Evolutionary conservation across 2,797 vertebrate genomes (phyloP), one percentile per base, ranked within the genome.

Genomic region (Yasuhikotakia modesta): DNA sequence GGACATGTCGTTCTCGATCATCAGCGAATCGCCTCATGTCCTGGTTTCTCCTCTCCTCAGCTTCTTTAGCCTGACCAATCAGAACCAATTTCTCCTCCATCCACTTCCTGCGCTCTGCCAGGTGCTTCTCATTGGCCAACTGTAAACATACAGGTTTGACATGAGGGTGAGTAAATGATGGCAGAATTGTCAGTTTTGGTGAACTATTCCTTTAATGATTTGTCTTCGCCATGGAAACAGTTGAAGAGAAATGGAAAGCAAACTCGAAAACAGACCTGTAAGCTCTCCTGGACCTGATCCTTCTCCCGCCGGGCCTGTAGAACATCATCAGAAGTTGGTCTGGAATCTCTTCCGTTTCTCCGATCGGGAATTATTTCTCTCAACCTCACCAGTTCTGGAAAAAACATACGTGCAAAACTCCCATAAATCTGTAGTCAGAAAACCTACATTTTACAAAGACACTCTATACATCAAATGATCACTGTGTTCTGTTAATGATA

Each of bases 11-110:
- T 14, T 93, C 90, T 21, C 92, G 50, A 83, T 92, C 90, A 0
- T 96, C 95, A 0, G 85, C 92, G 52, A 93, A 96, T 89, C 93
- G 96, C 87, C 90, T 96, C 92, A 97, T 96, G 68, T 98, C 96
- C 69, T 91, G 95, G 87, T 98, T 96, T 82, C 93, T 89, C 66
- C 90, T 91, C 70, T 83, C 92, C 86, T 99, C 96, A 0, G 96
- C 94, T 83, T 97, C 96, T 87, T 96, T 97, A 4, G 93, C 91
- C 78, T 98, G 96, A 77, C 84, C 86, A n/a, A 97, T 90, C 72
- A 99, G 92, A 14, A 83, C 78, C 71, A 88, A 75, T 35, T 93
- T 94, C 79, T 94, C 93, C 57, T 93, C 92, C 85, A 89, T 83
- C 93, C 93, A 94, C 83, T 90, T 91, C 30, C 22, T 92, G 13